These are phyloP conservation scores for Sycophila texana DNA, from an alignment of 2,888 invertebrate species.

Conservation along the genomic window DNA sequence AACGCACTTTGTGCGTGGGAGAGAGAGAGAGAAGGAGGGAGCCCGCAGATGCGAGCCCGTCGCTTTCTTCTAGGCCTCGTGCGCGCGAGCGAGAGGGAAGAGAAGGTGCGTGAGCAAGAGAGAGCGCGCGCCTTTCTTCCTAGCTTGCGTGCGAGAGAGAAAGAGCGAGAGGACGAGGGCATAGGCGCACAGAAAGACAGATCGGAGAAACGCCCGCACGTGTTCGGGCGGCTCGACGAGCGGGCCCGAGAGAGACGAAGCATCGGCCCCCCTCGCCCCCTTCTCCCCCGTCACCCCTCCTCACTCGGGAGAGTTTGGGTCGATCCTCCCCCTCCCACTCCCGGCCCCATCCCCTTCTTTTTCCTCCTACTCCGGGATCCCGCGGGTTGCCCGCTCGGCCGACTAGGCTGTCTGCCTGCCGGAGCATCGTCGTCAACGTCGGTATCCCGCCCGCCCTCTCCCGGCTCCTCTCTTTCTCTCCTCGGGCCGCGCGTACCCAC, in stretches of 20 bases:
- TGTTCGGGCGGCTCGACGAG: conserved; percentile 1
- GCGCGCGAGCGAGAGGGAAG: background rate
- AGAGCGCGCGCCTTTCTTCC: background rate
- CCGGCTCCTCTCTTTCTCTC: conserved; percentile 57
- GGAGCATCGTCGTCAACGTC: conserved; percentile 50
- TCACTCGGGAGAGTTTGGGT: conserved; percentile 22
- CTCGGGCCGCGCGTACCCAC: conserved; percentile 34
- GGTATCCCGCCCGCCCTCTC: conserved; percentile 63
- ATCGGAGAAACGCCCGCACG: conserved; percentile 19
- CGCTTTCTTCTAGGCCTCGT: conserved; percentile 43
- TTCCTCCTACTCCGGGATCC: conserved; percentile 33
- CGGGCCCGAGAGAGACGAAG: conserved; percentile 1
- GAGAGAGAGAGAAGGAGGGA: conserved; percentile 8
- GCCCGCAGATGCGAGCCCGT: conserved; percentile 28
- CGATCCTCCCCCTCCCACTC: conserved; percentile 38
- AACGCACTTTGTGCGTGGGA: conserved; percentile 25
- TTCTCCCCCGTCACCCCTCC: conserved; percentile 38
- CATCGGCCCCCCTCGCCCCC: conserved; percentile 24
- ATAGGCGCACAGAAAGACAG: too few relatives aligned
- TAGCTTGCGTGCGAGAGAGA: background rate
- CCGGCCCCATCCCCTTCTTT: conserved; percentile 16
- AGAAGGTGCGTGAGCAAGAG: background rate
- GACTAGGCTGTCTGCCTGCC: conserved; percentile 16
- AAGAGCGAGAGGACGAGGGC: background rate
- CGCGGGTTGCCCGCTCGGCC: conserved; percentile 53